phyloP scores from a whole-genome alignment of 2,888 invertebrate genomes.

The Thelaira solivaga region DNA sequence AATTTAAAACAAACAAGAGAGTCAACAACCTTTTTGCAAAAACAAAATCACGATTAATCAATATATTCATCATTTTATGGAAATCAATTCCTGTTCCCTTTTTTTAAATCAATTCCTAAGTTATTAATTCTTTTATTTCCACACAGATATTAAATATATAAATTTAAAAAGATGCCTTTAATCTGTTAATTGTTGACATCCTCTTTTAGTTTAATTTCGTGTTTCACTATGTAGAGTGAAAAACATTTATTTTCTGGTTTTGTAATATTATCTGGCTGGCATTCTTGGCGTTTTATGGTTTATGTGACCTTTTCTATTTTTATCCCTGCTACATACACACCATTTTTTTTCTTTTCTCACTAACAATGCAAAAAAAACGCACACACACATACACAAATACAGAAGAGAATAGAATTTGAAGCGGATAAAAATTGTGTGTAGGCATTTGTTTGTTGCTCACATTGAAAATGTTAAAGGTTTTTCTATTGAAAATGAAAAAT shows the following conservation, averaged over 20 bases:
- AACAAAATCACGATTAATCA: no score
- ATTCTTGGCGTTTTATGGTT: constrained; percentile 25
- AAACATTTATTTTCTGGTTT: constrained; percentile 6
- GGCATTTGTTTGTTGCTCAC: constrained; percentile 37
- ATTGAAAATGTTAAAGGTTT: constrained; percentile 39
- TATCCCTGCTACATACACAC: constrained; percentile 24
- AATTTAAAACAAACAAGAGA: no score
- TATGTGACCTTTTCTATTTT: constrained; percentile 43
- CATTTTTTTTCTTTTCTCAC: constrained; percentile 1
- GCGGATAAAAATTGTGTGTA: constrained; percentile 31
- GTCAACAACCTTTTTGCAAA: no score
- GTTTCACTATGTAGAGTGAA: background rate
- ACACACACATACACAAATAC: no score
- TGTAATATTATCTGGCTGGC: background rate
- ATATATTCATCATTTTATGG: no score
- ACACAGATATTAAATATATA: background rate
- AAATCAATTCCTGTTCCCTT: no score
- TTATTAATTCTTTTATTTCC: background rate
- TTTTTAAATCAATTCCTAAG: no score
- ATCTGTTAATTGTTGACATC: constrained; percentile 4
- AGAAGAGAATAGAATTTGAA: constrained; percentile 11
- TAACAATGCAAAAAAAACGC: constrained; percentile 4
- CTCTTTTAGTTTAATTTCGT: background rate
- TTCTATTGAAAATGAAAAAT: constrained; percentile 17
- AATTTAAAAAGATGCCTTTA: constrained; percentile 5